A percentile compares a stretch with the other conserved stretches of the same genome.
Evolutionary conservation across 2,113 vertebrate genomes (phyloP).

Genomic region (Sturnus vulgaris): DNA sequence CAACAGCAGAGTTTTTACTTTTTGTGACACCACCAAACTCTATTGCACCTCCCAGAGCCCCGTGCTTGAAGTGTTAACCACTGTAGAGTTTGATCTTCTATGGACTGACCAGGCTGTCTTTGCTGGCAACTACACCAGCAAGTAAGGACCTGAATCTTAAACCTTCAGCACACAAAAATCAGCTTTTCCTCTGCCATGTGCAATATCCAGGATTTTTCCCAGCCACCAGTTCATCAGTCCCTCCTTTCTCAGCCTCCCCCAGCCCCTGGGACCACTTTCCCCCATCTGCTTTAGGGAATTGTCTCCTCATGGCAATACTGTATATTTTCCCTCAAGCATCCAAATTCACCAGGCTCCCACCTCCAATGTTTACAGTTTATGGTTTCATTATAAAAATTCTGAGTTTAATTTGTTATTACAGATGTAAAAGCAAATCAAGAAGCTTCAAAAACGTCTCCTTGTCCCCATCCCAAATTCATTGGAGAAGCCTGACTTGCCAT

Average conservation of each 20-base stretch:
- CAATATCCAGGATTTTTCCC: background rate
- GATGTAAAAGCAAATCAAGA: background rate
- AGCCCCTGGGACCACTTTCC: background rate
- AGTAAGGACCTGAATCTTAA: background rate
- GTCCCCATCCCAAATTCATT: background rate
- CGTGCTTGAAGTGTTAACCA: background rate
- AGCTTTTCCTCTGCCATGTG: background rate
- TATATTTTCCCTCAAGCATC: background rate
- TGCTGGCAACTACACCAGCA: background rate
- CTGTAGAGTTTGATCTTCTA: accelerated
- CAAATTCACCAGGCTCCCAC: background rate
- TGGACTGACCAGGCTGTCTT: background rate
- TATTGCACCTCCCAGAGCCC: background rate
- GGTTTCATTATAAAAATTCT: background rate
- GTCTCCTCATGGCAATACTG: background rate
- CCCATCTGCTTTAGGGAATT: background rate
- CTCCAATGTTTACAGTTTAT: background rate
- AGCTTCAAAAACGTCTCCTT: background rate
- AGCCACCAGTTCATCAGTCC: background rate
- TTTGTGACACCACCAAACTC: background rate
- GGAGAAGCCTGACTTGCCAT: background rate
- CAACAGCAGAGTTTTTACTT: background rate
- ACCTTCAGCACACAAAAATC: background rate
- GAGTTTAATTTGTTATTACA: background rate
- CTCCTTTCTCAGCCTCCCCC: background rate